A percentile compares a stretch with the other conserved stretches of the same genome.
Conservation (phyloP, 2,888 invertebrate species). For the Campoletis raptor region DNA sequence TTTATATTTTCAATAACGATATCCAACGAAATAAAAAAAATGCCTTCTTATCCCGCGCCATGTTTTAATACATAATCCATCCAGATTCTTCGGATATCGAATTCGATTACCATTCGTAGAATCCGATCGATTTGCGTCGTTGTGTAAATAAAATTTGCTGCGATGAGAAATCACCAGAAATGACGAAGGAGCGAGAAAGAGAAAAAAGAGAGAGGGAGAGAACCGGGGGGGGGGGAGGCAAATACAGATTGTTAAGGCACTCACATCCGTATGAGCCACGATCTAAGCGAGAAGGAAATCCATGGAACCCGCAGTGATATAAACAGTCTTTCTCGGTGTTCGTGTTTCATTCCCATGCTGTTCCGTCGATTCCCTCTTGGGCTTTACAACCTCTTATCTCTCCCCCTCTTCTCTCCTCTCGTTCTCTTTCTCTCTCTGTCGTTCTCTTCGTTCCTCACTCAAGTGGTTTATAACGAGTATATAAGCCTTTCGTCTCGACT, state of each 20-base stretch:
- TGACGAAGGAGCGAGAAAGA: slow-evolving; percentile 12
- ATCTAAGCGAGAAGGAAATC: slow-evolving; percentile 64
- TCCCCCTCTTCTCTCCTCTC: not conserved
- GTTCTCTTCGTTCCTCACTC: slow-evolving; percentile 31
- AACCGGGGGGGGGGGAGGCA: slow-evolving; percentile 24
- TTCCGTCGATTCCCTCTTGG: slow-evolving; percentile 38
- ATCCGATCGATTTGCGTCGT: slow-evolving; percentile 64
- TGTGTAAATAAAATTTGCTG: slow-evolving; percentile 65
- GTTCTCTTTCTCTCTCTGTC: not conserved
- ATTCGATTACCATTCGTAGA: slow-evolving; percentile 64
- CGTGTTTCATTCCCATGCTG: slow-evolving; percentile 65
- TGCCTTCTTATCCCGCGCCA: not conserved
- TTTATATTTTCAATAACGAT: slow-evolving; percentile 63
- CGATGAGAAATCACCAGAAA: slow-evolving; percentile 59
- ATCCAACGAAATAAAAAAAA: slow-evolving; percentile 44
- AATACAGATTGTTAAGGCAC: slow-evolving; percentile 40
- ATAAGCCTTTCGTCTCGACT: slow-evolving; percentile 24
- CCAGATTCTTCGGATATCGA: slow-evolving; percentile 56
- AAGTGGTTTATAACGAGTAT: slow-evolving; percentile 47
- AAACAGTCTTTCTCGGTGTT: slow-evolving; percentile 60
- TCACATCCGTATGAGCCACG: slow-evolving; percentile 61
- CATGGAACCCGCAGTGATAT: slow-evolving; percentile 65
- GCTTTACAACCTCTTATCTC: slow-evolving; percentile 48
- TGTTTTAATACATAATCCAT: slow-evolving; percentile 55
- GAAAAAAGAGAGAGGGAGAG: not conserved